Evolutionary conservation across 2,797 vertebrate species (phyloP).

Genomic region (Carapus acus): DNA sequence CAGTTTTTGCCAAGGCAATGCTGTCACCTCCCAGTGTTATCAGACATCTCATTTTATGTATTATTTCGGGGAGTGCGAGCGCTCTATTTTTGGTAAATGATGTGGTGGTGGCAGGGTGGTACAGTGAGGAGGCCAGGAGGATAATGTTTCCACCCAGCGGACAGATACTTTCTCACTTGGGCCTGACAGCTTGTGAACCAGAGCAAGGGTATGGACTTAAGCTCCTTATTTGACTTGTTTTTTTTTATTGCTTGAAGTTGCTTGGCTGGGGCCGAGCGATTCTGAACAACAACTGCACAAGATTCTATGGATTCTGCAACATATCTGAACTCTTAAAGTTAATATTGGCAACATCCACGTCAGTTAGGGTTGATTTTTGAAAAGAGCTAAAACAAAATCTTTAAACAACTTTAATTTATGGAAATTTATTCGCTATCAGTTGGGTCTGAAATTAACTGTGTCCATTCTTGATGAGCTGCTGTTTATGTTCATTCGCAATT

Average conservation of each 20-base stretch:
- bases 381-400: conserved; percentile 11
- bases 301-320: conserved; percentile 4
- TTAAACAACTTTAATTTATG: conserved; percentile 12
- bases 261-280: too few species aligned
- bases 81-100: conserved; percentile 21
- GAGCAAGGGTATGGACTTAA: conserved; percentile 29
- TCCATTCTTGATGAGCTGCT: too few species aligned
- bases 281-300: too few species aligned
- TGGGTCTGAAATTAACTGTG: too few species aligned
- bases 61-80: conserved; percentile 17
- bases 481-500: too few species aligned
- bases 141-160: conserved; percentile 6
- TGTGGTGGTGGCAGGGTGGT: conserved; percentile 13
- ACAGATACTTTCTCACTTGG: conserved; percentile 21
- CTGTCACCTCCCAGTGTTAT: conserved; percentile 30
- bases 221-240: background rate
- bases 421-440: background rate
- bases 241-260: too few species aligned
- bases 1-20: conserved; percentile 7
- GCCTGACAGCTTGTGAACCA: conserved; percentile 32
- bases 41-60: conserved; percentile 21
- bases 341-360: background rate
- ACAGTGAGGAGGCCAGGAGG: conserved; percentile 14
- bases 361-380: conserved; percentile 18
- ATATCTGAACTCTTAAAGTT: conserved; percentile 13